Percentiles rank a stretch among this genome's conserved stretches.
Conservation (phyloP, 2,888 invertebrate species). For the Piscicola geometra region DNA sequence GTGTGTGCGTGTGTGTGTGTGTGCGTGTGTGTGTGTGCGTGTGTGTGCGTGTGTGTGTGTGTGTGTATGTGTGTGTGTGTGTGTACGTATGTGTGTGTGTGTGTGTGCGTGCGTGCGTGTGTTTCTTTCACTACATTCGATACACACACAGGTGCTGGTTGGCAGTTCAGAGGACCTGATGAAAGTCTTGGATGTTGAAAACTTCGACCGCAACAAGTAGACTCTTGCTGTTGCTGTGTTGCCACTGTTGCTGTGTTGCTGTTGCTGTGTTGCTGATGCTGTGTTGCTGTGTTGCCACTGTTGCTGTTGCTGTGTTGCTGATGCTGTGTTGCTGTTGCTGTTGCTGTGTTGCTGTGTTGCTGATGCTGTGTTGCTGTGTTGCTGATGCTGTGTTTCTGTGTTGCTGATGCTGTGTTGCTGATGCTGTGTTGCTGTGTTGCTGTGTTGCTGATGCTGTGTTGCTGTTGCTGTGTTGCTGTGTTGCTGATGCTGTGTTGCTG, state of each 20-base stretch:
- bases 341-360: neutral
- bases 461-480: neutral
- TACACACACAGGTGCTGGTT: constrained; percentile 58
- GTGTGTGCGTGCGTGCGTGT: neutral
- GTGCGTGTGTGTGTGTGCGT: neutral
- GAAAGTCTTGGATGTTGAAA: constrained; percentile 71
- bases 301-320: neutral
- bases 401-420: neutral
- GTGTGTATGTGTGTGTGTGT: neutral
- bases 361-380: neutral
- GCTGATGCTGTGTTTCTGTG: neutral
- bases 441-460: neutral
- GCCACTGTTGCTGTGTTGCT: neutral
- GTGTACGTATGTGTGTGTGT: constrained; percentile 5
- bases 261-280: neutral
- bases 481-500: neutral
- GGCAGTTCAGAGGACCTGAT: constrained; percentile 69
- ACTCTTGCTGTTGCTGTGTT: constrained; percentile 37
- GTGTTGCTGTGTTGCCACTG: neutral
- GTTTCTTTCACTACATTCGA: neutral
- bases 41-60: constrained; percentile 2
- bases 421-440: neutral
- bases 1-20: constrained; percentile 1
- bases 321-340: neutral
- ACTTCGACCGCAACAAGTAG: constrained; percentile 74